Conservation (phyloP, 2,888 invertebrate genomes). For the Drosophila fulvimacula region DNA sequence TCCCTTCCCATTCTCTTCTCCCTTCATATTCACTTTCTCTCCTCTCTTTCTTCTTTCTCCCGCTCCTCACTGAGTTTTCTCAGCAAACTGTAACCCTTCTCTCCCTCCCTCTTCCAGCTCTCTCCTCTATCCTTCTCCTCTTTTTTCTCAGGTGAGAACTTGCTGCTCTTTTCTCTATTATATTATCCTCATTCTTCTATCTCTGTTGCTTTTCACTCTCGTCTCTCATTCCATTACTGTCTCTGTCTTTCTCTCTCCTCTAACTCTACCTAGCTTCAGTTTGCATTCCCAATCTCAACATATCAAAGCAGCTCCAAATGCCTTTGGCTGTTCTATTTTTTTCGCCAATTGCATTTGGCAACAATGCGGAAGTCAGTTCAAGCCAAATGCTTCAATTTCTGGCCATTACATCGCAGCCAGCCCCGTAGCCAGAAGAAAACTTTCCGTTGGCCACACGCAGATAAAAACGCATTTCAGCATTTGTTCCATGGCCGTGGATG, state of each 20-base stretch:
- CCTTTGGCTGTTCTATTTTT: conserved; percentile 6
- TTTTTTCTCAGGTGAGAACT: background rate
- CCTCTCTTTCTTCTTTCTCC: background rate
- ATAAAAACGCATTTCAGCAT: conserved; percentile 7
- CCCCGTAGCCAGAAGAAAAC: background rate
- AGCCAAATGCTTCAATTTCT: background rate
- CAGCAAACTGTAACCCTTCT: background rate
- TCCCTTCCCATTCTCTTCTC: no score
- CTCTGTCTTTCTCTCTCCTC: background rate
- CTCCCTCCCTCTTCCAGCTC: background rate
- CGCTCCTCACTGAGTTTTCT: no score
- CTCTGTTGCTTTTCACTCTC: background rate
- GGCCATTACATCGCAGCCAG: background rate
- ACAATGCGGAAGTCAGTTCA: conserved; percentile 4
- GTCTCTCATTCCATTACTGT: background rate
- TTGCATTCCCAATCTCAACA: background rate
- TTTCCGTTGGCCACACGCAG: conserved; percentile 9
- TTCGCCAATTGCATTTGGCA: conserved; percentile 6
- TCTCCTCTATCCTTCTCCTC: background rate
- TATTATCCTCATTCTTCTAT: no score
- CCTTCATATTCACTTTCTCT: background rate
- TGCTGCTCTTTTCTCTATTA: no score
- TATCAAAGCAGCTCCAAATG: background rate
- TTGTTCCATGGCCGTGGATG: background rate
- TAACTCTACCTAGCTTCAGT: background rate